Percentiles rank a stretch among this genome's conserved stretches.
Evolutionary conservation across 2,113 vertebrate genomes (phyloP).

Genomic region (Regulus satrapa): DNA sequence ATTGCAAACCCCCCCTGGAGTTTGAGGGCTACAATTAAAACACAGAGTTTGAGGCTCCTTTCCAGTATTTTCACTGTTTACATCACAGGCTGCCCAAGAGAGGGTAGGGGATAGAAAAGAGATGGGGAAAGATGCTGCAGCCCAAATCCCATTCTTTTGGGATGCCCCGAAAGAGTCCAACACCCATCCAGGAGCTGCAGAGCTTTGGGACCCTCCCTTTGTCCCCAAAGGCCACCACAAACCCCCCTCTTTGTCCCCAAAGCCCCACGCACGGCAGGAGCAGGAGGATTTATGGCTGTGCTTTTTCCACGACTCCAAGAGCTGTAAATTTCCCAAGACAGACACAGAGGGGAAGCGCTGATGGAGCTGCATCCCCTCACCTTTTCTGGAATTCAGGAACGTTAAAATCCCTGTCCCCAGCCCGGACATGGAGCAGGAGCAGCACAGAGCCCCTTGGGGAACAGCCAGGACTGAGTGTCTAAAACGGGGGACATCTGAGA

Average conservation of each 20-base stretch:
- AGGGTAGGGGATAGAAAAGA: background rate
- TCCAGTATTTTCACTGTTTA: background rate
- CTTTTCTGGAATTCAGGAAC: background rate
- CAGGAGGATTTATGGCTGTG: background rate
- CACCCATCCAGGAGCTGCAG: background rate
- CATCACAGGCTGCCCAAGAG: rapidly evolving
- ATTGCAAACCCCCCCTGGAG: background rate
- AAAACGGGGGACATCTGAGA: background rate
- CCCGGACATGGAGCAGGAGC: background rate
- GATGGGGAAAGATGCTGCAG: background rate
- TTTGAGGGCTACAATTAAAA: background rate
- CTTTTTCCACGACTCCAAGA: background rate
- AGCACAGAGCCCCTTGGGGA: background rate
- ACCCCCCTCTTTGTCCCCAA: background rate
- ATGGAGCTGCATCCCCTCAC: background rate
- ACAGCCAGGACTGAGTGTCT: background rate
- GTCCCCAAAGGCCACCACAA: background rate
- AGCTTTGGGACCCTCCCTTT: background rate
- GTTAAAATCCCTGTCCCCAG: background rate
- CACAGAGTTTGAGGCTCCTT: background rate
- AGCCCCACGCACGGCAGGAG: background rate
- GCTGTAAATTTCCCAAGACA: background rate
- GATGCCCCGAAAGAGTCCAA: background rate
- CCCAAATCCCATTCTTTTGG: background rate
- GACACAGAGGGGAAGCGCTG: rapidly evolving